A percentile compares a stretch with the other conserved stretches of the same genome.
These are phyloP conservation scores for Saccopteryx bilineata DNA, from an alignment of 2,113 vertebrate genomes.

Conservation along the genomic window DNA sequence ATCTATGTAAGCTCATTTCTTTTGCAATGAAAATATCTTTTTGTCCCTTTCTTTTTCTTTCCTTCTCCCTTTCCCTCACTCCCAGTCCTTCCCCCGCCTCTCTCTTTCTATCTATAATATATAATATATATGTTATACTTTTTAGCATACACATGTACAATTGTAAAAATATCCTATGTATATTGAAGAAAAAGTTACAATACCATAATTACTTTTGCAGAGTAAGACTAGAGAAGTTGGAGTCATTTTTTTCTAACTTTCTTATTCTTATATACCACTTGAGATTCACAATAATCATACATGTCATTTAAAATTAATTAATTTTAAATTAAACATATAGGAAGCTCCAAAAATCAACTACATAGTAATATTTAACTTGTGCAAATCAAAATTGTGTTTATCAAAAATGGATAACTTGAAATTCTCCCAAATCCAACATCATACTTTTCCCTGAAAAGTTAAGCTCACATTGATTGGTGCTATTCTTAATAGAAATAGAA, in stretches of 20 bases:
- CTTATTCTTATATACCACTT: neutral
- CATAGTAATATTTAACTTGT: neutral
- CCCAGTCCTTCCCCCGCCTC: too few species aligned
- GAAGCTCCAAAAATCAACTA: neutral
- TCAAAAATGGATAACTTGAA: neutral
- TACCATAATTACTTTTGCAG: neutral
- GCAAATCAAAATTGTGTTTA: neutral
- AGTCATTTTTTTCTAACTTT: neutral
- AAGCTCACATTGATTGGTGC: neutral
- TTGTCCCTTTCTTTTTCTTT: neutral
- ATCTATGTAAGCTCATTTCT: neutral
- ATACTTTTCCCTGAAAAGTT: slow-evolving; percentile 34
- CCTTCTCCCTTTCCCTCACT: neutral
- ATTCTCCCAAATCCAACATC: neutral
- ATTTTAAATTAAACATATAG: neutral
- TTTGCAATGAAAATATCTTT: neutral
- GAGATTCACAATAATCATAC: neutral
- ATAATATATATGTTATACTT: neutral
- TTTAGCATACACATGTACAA: neutral
- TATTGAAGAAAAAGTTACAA: neutral
- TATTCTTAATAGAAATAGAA: neutral
- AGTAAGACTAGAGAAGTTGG: neutral
- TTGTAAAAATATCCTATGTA: neutral
- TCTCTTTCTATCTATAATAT: neutral
- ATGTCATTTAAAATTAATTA: neutral